Evolutionary conservation across 2,113 vertebrate genomes (phyloP).

Genomic region (Nothocercus julius): DNA sequence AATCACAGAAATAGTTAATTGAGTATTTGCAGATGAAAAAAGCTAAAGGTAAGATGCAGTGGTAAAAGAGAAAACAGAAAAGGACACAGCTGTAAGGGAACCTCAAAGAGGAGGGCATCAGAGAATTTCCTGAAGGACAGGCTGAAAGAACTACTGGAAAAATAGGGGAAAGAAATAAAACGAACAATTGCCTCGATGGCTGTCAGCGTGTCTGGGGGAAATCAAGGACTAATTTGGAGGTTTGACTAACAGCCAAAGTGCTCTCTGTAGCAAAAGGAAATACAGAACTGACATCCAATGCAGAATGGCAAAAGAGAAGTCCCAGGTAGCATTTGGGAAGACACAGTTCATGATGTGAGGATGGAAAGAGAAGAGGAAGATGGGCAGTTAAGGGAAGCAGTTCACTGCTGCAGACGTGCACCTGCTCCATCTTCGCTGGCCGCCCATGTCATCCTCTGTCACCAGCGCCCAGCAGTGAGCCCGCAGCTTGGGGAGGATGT

Average conservation of each 20-base stretch:
- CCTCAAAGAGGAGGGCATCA: neutral
- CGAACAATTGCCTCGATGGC: neutral
- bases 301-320: neutral
- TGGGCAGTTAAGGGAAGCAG: neutral
- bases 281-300: neutral
- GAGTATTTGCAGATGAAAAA: slow-evolving; percentile 2
- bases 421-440: neutral
- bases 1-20: neutral
- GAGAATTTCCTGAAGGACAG: neutral
- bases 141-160: neutral
- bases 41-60: neutral
- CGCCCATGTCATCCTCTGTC: neutral
- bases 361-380: neutral
- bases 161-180: neutral
- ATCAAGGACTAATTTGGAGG: neutral
- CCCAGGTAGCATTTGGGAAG: neutral
- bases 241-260: neutral
- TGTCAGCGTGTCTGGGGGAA: neutral
- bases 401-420: neutral
- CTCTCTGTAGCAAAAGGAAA: neutral
- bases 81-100: neutral
- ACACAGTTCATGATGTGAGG: neutral
- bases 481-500: neutral
- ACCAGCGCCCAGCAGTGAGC: slow-evolving; percentile 4
- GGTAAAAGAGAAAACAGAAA: neutral